phyloP scores from a whole-genome alignment of 2,888 invertebrate genomes.

The Chesias legatella region DNA sequence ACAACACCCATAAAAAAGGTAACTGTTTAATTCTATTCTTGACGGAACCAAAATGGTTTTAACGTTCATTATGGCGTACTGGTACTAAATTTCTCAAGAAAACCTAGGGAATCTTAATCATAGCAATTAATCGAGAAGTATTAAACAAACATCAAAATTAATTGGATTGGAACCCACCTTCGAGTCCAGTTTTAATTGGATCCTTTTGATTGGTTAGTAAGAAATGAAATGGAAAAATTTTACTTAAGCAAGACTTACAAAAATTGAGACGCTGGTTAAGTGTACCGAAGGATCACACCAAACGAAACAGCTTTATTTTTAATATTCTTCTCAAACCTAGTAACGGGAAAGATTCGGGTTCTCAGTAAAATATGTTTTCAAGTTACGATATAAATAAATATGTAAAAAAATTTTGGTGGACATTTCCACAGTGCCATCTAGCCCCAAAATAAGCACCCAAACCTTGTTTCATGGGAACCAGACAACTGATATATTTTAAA shows the following conservation, averaged over 20 bases:
- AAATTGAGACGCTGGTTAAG: background rate
- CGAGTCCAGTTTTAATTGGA: slow-evolving; percentile 21
- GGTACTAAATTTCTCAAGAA: slow-evolving; percentile 13
- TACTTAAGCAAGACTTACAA: slow-evolving; percentile 1
- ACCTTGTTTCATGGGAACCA: too few relatives aligned
- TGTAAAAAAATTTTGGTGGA: too few relatives aligned
- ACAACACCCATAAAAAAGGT: slow-evolving; percentile 58
- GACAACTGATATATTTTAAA: too few relatives aligned
- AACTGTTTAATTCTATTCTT: slow-evolving; percentile 57
- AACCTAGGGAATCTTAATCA: slow-evolving; percentile 19
- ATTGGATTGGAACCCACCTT: slow-evolving; percentile 22
- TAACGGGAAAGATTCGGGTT: too few relatives aligned
- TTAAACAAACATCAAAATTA: slow-evolving; percentile 23
- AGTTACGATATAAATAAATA: too few relatives aligned
- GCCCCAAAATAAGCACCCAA: too few relatives aligned
- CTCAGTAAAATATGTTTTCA: too few relatives aligned
- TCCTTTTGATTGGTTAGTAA: slow-evolving; percentile 20
- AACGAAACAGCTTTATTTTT: too few relatives aligned
- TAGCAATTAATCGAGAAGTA: slow-evolving; percentile 24
- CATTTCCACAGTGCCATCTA: too few relatives aligned
- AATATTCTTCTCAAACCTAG: too few relatives aligned
- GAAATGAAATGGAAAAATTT: slow-evolving; percentile 12
- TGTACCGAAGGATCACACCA: too few relatives aligned
- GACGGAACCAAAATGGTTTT: slow-evolving; percentile 20
- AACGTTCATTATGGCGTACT: slow-evolving; percentile 18